Evolutionary conservation across 2,113 vertebrate species (phyloP).

Genomic region (Egretta garzetta): DNA sequence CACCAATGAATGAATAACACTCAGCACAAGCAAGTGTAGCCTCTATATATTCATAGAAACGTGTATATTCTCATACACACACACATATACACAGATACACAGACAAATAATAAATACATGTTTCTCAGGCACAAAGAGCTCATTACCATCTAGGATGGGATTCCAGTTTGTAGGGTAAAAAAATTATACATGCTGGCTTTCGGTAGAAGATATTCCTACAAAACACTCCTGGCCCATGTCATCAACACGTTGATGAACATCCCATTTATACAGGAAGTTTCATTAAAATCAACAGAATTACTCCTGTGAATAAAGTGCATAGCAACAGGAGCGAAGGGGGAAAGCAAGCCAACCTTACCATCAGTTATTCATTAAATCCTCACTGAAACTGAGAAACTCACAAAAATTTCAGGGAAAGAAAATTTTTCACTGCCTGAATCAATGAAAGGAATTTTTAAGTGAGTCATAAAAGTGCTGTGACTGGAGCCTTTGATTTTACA

Average conservation of each 20-base stretch:
- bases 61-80: not conserved
- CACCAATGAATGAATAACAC: not conserved
- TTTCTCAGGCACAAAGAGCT: not conserved
- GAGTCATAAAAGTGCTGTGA: not conserved
- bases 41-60: not conserved
- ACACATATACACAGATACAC: fast-evolving
- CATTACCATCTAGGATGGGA: not conserved
- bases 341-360: not conserved
- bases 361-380: not conserved
- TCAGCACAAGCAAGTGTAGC: not conserved
- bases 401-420: not conserved
- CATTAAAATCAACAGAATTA: not conserved
- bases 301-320: not conserved
- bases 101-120: not conserved
- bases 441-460: not conserved
- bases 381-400: not conserved
- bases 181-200: not conserved
- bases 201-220: not conserved
- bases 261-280: not conserved
- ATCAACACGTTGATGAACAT: not conserved
- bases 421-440: not conserved
- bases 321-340: not conserved
- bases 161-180: not conserved
- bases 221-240: not conserved
- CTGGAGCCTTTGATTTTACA: not conserved